Base-by-base conservation (phyloP, 2,113 vertebrate genomes). In the Prietella phreatophila region DNA sequence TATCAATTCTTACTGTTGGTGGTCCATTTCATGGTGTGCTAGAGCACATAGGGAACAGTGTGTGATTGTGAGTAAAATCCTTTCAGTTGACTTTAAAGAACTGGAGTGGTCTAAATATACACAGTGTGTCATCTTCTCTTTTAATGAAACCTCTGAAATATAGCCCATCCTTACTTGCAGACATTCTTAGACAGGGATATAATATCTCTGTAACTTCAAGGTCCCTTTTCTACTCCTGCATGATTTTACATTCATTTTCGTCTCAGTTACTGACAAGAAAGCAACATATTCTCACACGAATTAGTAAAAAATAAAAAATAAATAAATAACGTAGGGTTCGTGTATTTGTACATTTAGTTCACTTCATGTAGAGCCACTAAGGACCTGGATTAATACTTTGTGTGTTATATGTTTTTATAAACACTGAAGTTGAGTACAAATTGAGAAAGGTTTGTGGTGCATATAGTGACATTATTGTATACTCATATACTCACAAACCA, bases 1-100 rank as follows among this genome's bases (percentile, higher is more conserved):
- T 86, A 84, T 88, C 84, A 86, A 71, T 83, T 79, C 15, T 86
- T 81, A 47, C 82, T 73, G 82, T 76, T 67, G 63, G 84, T 88
- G 84, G 84, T 89, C 75, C 60, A 79, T 88, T 82, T 81, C 36
- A 47, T 47, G 19, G 20, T 82, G 87, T 36, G 27, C 76, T 79
- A 55, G 36, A 83, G 89, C 65, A 83, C 75, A 73, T 69, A 71
- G 60, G 22, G 79, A 79, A 83, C 67, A 17, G 61, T 61, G 65
- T 80, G 63, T 85, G 82, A 5, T 42, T 63, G 50, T 22, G 27
- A 69, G 27, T 33, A 22, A 65, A 83, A 42, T 71, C 42, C 63
- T 71, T 85, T 88, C 58, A 87, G 11, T 47, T 86, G 63, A 80
- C 61, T 63, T 50, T 55, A 76, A 79, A 88, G 60, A 81, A 36